A percentile compares a stretch with the other conserved stretches of the same genome.
These are phyloP conservation scores for Synanthedon myopaeformis DNA, from an alignment of 2,888 invertebrate species.

Conservation along the genomic window DNA sequence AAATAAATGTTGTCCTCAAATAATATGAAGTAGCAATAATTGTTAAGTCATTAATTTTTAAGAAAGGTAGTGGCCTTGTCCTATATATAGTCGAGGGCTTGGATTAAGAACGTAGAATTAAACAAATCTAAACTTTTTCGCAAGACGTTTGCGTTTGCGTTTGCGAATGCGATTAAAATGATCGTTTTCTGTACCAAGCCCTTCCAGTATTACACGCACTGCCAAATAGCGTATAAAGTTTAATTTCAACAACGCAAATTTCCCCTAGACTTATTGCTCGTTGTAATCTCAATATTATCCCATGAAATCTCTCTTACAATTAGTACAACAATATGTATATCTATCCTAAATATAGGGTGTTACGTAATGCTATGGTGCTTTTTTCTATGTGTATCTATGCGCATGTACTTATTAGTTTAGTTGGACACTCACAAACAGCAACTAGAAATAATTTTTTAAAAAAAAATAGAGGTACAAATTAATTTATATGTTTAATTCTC, in stretches of 20 bases:
- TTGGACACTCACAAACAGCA: background rate
- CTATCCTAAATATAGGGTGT: slow-evolving; percentile 11
- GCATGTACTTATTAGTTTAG: slow-evolving; percentile 24
- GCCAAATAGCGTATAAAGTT: slow-evolving; percentile 6
- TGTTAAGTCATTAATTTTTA: slow-evolving; percentile 11
- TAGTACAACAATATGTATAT: no score
- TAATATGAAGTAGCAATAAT: slow-evolving; percentile 13
- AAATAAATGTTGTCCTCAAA: background rate
- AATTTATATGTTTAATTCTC: no score
- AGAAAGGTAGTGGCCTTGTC: slow-evolving; percentile 13
- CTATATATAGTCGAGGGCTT: slow-evolving; percentile 7
- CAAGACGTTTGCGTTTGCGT: background rate
- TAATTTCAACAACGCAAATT: background rate
- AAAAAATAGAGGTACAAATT: no score
- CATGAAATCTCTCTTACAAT: no score
- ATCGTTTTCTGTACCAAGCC: slow-evolving; percentile 1
- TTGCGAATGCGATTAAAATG: background rate
- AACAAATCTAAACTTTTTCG: background rate
- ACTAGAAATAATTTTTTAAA: no score
- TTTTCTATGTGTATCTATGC: slow-evolving; percentile 17
- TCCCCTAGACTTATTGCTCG: no score
- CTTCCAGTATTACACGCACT: slow-evolving; percentile 1
- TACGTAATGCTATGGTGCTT: slow-evolving; percentile 36
- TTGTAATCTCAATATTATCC: no score
- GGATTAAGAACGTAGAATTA: background rate